These are phyloP conservation scores for Ctenicera cuprea DNA, from an alignment of 2,888 invertebrate genomes.

Conservation along the genomic window DNA sequence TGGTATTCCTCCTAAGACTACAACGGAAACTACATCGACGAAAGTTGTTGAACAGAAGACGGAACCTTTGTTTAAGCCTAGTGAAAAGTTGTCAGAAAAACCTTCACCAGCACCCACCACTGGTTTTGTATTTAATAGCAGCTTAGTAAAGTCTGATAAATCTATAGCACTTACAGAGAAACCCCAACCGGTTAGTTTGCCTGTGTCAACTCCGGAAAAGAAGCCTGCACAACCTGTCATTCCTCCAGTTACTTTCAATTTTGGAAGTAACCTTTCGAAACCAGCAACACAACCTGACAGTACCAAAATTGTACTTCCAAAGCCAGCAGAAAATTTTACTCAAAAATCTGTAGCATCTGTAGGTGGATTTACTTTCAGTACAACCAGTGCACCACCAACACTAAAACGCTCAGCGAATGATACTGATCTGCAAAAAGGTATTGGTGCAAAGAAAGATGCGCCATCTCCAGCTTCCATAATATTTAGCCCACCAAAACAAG, in stretches of 20 bases:
- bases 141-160: neutral
- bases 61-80: constrained; percentile 1
- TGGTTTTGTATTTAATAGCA: constrained; percentile 15
- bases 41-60: constrained; percentile 44
- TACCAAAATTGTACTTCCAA: neutral
- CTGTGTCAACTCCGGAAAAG: neutral
- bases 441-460: constrained; percentile 6
- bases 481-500: constrained; percentile 26
- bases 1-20: constrained; percentile 45
- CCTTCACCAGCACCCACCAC: neutral
- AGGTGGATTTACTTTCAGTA: constrained; percentile 5
- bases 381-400: constrained; percentile 10
- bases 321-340: neutral
- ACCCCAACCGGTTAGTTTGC: neutral
- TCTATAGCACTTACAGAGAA: neutral
- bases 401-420: constrained; percentile 10
- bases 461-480: constrained; percentile 16
- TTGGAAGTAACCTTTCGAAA: neutral
- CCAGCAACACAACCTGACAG: neutral
- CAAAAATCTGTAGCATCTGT: neutral
- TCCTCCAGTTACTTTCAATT: constrained; percentile 1
- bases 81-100: constrained; percentile 2
- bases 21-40: neutral
- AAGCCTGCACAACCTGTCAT: neutral
- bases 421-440: neutral